A percentile compares a stretch with the other conserved stretches of the same genome.
phyloP scores from a whole-genome alignment of 2,113 vertebrate species.

The Hippoglossus stenolepis region DNA sequence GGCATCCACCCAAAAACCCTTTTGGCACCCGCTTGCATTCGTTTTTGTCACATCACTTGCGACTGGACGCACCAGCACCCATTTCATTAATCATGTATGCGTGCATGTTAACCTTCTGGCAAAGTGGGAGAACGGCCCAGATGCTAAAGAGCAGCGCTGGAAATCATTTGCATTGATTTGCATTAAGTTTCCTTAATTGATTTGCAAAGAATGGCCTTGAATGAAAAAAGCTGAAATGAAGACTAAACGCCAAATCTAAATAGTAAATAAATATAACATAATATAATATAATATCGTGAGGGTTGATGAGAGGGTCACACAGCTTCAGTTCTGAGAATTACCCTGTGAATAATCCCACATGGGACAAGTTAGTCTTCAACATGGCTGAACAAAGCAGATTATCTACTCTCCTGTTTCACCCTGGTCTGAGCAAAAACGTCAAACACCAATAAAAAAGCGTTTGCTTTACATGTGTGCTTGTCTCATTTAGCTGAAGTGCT shows the following conservation, averaged over 20 bases:
- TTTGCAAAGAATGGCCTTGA: slow-evolving; percentile 19
- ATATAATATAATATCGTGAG: too few species aligned
- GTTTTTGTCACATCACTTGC: slow-evolving; percentile 39
- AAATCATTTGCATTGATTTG: slow-evolving; percentile 65
- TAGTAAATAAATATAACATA: not conserved
- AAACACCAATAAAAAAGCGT: slow-evolving; percentile 12
- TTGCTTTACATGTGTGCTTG: slow-evolving; percentile 1
- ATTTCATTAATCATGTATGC: slow-evolving; percentile 47
- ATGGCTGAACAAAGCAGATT: slow-evolving; percentile 64
- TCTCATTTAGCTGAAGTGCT: slow-evolving; percentile 31
- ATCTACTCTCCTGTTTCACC: slow-evolving; percentile 38
- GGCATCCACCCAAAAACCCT: slow-evolving; percentile 35
- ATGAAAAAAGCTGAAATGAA: slow-evolving; percentile 12
- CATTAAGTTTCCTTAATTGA: slow-evolving; percentile 47
- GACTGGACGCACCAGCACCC: slow-evolving; percentile 22
- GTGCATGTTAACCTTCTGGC: slow-evolving; percentile 39
- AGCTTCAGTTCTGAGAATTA: slow-evolving; percentile 34
- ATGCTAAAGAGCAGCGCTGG: slow-evolving; percentile 43
- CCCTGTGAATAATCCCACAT: slow-evolving; percentile 61
- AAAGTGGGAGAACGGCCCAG: slow-evolving; percentile 14
- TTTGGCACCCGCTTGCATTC: slow-evolving; percentile 33
- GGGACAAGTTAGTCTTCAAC: slow-evolving; percentile 47
- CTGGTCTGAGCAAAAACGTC: slow-evolving; percentile 34
- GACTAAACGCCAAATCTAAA: not conserved
- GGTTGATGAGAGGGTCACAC: slow-evolving; percentile 3